phyloP scores from a whole-genome alignment of 2,888 invertebrate species.

The Rosalia funebris region DNA sequence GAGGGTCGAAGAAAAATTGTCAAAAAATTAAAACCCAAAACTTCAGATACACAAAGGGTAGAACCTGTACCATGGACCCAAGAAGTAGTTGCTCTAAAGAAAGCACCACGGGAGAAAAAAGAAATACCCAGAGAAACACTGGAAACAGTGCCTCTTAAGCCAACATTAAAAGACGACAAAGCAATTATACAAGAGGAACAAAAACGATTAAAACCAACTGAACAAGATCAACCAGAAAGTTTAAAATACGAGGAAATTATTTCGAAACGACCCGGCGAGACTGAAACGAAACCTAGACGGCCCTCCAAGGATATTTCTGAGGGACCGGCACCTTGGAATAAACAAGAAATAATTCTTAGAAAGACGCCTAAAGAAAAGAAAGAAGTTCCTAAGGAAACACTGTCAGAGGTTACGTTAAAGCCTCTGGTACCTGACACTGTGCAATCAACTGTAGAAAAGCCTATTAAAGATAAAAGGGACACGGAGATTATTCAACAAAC shows the following conservation, averaged over 20 bases:
- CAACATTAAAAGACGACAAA: conserved; percentile 51
- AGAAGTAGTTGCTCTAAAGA: conserved; percentile 69
- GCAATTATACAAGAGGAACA: conserved; percentile 43
- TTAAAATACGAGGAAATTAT: no score
- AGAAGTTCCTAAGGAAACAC: conserved; percentile 53
- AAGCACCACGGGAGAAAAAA: conserved; percentile 62
- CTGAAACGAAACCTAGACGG: no score
- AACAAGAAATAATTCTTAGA: conserved; percentile 70
- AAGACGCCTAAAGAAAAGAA: conserved; percentile 60
- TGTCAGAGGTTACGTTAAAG: conserved; percentile 45
- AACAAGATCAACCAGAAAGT: no score
- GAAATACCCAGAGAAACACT: conserved; percentile 60
- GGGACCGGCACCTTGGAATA: conserved; percentile 67
- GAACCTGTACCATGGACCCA: conserved; percentile 68
- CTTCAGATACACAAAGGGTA: conserved; percentile 54
- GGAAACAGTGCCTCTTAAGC: conserved; percentile 67
- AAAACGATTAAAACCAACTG: no score
- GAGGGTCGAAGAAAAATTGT: conserved; percentile 11
- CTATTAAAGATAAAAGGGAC: no score
- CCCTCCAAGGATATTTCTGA: no score
- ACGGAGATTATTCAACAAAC: neutral
- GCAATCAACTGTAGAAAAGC: no score
- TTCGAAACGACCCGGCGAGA: no score
- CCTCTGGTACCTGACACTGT: no score
- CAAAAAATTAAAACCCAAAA: conserved; percentile 7